phyloP scores from a whole-genome alignment of 1,140 invertebrate species.

The Eueides isabella region DNA sequence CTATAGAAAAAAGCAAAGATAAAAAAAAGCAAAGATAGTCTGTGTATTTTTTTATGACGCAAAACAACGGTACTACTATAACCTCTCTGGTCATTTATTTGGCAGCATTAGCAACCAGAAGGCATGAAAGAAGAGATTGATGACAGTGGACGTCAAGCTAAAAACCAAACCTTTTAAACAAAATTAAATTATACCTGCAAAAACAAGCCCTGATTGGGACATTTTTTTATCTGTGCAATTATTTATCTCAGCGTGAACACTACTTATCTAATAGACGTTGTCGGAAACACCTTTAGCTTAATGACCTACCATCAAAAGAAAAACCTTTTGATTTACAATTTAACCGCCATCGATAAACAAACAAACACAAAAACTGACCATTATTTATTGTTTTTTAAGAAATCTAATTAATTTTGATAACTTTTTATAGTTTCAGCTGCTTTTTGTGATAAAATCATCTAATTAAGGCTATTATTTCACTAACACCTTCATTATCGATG shows the following conservation, averaged over 20 bases:
- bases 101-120: no score
- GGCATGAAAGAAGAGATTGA: no score
- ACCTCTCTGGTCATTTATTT: no score
- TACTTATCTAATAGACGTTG: background rate
- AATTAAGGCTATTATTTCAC: slow-evolving; percentile 11
- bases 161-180: no score
- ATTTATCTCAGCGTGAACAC: background rate
- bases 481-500: slow-evolving; percentile 8
- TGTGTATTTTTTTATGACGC: no score
- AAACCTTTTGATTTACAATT: background rate
- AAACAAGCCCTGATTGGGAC: no score
- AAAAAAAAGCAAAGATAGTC: no score
- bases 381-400: slow-evolving; percentile 5
- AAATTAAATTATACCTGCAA: no score
- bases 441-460: slow-evolving; percentile 10
- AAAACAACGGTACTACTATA: no score
- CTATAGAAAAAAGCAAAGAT: no score
- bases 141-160: no score
- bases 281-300: background rate
- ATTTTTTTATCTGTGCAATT: background rate
- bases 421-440: slow-evolving; percentile 4
- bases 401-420: slow-evolving; percentile 1
- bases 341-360: slow-evolving; percentile 7
- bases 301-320: background rate
- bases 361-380: background rate